Percentiles rank a stretch among this genome's conserved stretches.
phyloP scores from a whole-genome alignment of 2,888 invertebrate species.

The Diarsia brunnea region DNA sequence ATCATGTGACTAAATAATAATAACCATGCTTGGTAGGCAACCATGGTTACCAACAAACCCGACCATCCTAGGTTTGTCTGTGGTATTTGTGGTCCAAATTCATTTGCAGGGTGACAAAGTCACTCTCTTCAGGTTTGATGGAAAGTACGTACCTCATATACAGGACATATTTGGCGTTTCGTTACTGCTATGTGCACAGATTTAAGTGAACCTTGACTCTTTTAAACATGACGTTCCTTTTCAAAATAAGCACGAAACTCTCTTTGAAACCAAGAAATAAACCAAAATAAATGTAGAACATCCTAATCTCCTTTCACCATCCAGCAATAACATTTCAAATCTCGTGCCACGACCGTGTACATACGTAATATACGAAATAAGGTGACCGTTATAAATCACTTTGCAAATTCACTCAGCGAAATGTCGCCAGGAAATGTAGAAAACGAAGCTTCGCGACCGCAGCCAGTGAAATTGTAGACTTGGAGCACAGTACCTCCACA shows the following conservation, averaged over 20 bases:
- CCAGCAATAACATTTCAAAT: constrained; percentile 56
- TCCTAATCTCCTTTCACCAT: constrained; percentile 48
- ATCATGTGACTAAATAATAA: no score
- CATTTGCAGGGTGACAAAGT: background rate
- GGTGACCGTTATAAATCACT: constrained; percentile 63
- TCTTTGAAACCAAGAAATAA: constrained; percentile 23
- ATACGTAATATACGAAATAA: constrained; percentile 48
- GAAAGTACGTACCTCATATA: background rate
- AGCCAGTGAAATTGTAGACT: constrained; percentile 52
- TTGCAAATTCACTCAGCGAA: constrained; percentile 60
- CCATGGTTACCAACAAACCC: no score
- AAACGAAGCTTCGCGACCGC: constrained; percentile 53
- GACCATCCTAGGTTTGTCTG: no score
- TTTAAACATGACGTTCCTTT: background rate
- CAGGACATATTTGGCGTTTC: background rate
- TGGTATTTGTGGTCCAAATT: no score
- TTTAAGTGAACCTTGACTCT: background rate
- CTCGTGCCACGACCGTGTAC: constrained; percentile 37
- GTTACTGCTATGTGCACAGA: background rate
- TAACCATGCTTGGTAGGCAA: no score
- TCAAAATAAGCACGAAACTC: background rate
- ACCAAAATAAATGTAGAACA: constrained; percentile 30
- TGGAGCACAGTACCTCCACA: constrained; percentile 41
- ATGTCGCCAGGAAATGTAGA: constrained; percentile 62
- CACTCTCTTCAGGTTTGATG: background rate